phyloP scores from a whole-genome alignment of 2,888 invertebrate genomes.

The Pimpla rufipes region DNA sequence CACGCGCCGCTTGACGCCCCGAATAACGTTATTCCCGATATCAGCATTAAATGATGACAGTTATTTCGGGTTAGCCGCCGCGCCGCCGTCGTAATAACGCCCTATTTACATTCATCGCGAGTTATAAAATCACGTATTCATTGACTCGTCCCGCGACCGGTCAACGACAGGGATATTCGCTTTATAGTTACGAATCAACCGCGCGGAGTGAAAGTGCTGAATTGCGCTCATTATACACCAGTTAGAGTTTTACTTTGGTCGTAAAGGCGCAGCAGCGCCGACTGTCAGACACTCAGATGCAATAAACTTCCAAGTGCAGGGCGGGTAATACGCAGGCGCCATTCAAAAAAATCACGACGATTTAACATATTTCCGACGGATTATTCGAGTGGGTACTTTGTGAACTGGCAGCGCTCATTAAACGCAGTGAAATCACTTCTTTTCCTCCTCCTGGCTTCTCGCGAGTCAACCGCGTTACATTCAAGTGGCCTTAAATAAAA shows the following conservation, averaged over 20 bases:
- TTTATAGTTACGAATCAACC: slow-evolving; percentile 6
- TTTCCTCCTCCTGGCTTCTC: neutral
- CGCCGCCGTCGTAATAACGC: neutral
- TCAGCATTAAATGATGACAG: neutral
- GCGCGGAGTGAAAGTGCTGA: slow-evolving; percentile 21
- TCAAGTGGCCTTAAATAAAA: neutral
- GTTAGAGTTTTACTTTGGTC: slow-evolving; percentile 24
- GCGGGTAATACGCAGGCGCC: neutral
- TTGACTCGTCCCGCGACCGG: neutral
- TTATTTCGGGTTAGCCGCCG: neutral
- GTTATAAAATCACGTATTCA: slow-evolving; percentile 2
- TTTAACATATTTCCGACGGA: slow-evolving; percentile 27
- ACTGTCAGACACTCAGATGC: slow-evolving; percentile 26
- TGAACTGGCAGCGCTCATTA: slow-evolving; percentile 26
- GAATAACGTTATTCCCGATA: neutral
- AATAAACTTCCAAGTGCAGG: slow-evolving; percentile 5
- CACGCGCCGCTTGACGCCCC: neutral
- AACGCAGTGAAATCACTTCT: slow-evolving; percentile 20
- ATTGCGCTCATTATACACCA: slow-evolving; percentile 21
- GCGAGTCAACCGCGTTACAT: slow-evolving; percentile 2
- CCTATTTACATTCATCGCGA: neutral
- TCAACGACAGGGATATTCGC: neutral
- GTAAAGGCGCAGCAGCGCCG: slow-evolving; percentile 9
- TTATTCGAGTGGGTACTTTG: slow-evolving; percentile 22
- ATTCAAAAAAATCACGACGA: slow-evolving; percentile 32